Base-by-base conservation (phyloP, 2,888 invertebrate species). In the Mythimna lalbum region DNA sequence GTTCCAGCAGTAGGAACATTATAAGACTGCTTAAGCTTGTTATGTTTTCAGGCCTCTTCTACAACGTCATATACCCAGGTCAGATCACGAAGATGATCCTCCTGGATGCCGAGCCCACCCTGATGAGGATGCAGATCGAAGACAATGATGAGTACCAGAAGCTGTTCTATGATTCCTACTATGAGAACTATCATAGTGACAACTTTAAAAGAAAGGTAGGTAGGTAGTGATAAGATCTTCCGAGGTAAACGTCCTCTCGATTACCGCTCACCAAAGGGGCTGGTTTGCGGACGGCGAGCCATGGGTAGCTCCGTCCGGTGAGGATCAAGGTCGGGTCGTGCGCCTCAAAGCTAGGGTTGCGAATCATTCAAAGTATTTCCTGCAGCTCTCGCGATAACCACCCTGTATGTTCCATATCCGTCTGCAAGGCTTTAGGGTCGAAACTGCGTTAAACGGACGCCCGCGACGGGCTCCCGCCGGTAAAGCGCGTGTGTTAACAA, bases 1-100 rank as follows among this genome's bases (percentile, higher is more conserved):
- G 27, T 27, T 4, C 27, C 27, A 3, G 27, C 27, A 27, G 27
- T 27, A 4, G 27, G 2, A 27, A 27, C 27, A 27, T 27, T 27
- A 27, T 27, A 27, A 27, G 27, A 27, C 27, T 27, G 27, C 27
- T 27, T 27, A 27, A 27, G 27, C 27, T 27, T 27, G 4, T 39
- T 39, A 9, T 36, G 4, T 12, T 62, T 53, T 0, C 85, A 95
- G 95, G 93, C 7, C 64, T 95, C 21, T 93, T 93, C 79, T 96
- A 87, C 88, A 93, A 94, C 43, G 87, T 83, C 84, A 95, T 93
- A 68, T 95, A 89, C 91, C 97, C 90, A 80, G 96, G 69, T 91
- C 92, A 89, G 89, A 96, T 91, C 76, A 92, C 84, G 84, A 96
- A 81, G 88, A 92, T 90, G 90, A 92, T 93, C 77, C 92, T 89